Percentiles rank a stretch among this genome's conserved stretches.
Conservation (phyloP, 2,113 vertebrate species). For the Columbina picui region DNA sequence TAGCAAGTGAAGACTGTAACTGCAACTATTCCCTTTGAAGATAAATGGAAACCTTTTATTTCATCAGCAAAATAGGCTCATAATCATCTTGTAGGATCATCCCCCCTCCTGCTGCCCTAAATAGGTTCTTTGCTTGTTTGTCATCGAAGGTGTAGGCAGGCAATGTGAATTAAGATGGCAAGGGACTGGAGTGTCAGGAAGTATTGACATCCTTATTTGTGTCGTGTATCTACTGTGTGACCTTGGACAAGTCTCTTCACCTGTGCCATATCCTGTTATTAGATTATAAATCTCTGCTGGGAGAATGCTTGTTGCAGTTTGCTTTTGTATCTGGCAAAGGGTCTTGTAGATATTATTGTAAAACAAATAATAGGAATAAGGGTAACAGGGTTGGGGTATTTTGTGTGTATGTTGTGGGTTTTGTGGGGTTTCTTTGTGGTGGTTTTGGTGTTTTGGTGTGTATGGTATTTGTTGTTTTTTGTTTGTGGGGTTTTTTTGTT, state of each 20-base stretch:
- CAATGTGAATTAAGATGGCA: constrained; percentile 14
- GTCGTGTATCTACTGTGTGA: not conserved
- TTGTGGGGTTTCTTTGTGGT: too few relatives aligned
- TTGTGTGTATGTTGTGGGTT: too few relatives aligned
- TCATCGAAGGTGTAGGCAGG: not conserved
- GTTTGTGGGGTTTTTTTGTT: too few relatives aligned
- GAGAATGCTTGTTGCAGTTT: not conserved
- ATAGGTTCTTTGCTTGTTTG: not conserved
- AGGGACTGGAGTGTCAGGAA: constrained; percentile 39
- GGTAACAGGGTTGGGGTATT: not conserved
- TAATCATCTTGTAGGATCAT: not conserved
- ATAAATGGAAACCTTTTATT: not conserved
- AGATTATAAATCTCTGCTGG: constrained; percentile 62
- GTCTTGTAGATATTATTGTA: not conserved
- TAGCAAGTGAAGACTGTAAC: not conserved
- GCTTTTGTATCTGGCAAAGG: not conserved
- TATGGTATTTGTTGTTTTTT: too few relatives aligned
- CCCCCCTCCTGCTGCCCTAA: not conserved
- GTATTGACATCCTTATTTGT: constrained; percentile 66
- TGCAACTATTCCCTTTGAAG: not conserved
- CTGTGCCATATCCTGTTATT: constrained; percentile 62
- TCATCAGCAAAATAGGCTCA: not conserved
- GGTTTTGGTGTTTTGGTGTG: too few relatives aligned
- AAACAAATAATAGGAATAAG: constrained; percentile 31
- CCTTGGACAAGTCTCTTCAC: constrained; percentile 57